Evolutionary conservation across 2,113 vertebrate species (phyloP), one percentile per base, ranked within the genome.

Genomic region (Herpetotheres cachinnans): DNA sequence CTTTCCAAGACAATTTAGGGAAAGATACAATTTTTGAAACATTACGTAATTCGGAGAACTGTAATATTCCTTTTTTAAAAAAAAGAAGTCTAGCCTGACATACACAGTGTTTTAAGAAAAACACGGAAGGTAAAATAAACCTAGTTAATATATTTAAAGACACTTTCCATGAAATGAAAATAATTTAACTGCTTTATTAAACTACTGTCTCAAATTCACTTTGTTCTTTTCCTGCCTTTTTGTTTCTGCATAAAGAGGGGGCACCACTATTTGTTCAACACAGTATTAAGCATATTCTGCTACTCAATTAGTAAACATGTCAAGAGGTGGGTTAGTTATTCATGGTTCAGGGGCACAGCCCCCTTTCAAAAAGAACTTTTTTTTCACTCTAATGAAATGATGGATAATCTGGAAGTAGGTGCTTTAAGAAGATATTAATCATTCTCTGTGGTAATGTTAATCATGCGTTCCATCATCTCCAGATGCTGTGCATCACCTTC

Each of bases 361-460:
- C 99, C 99, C 98, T 99, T 98, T 98, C 98, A 98, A 99, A 98
- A 99, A 99, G 99, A 99, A 99, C 99, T 99, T 99, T 98, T 96
- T 98, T 98, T 98, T 94, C 98, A 97, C 98, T 98, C 98, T 99
- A 99, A 99, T 99, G 99, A 99, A 99, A 99, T 99, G 99, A 99
- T 99, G 99, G 99, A 99, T 99, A 99, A 99, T 99, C 99, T 99
- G 99, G 99, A 99, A 99, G 99, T 99, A 98, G 99, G 98, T 98
- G 99, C 99, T 99, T 99, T 99, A 99, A 99, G 99, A 99, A 99
- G 99, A 99, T 99, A 99, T 99, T 99, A 99, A 99, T 99, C 99
- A 99, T 99, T 99, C 99, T 98, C 98, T 98, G 98, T 99, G 99
- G 99, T 99, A 98, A 99, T 99, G 99, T 99, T 99, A 99, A 99